Conservation (phyloP, 1,140 invertebrate species). For the Oncopodura yosiiana region DNA sequence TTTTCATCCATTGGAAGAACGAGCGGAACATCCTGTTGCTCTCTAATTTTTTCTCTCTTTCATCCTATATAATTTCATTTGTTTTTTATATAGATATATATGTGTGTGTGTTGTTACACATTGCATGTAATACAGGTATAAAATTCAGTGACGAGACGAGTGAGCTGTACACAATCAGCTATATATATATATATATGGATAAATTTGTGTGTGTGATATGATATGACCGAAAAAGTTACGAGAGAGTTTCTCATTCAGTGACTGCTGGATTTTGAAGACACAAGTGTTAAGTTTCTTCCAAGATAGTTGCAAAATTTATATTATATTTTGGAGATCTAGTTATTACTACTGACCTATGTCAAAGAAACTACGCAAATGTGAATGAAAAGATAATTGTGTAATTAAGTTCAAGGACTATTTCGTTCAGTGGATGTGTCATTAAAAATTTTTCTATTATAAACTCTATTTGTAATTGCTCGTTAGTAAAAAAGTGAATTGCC, state of each 20-base stretch:
- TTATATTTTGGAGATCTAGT: no score
- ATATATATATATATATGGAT: background rate
- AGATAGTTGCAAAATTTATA: no score
- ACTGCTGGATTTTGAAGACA: no score
- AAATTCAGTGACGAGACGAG: background rate
- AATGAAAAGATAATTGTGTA: no score
- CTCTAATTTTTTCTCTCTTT: background rate
- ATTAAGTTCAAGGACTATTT: no score
- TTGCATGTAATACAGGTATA: background rate
- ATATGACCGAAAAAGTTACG: background rate
- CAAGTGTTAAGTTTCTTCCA: no score
- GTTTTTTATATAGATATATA: slow-evolving; percentile 1
- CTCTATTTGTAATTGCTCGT: background rate
- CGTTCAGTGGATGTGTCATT: no score
- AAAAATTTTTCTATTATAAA: background rate
- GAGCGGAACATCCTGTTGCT: no score
- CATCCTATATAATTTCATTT: slow-evolving; percentile 6
- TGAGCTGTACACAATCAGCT: background rate
- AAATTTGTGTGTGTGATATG: background rate
- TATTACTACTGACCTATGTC: no score
- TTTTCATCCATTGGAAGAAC: no score
- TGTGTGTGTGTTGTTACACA: background rate
- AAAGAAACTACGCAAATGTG: no score
- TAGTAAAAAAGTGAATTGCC: background rate
- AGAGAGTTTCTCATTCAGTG: no score